These are phyloP conservation scores for Pyrochroa serraticornis DNA, from an alignment of 2,888 invertebrate species.

Conservation along the genomic window DNA sequence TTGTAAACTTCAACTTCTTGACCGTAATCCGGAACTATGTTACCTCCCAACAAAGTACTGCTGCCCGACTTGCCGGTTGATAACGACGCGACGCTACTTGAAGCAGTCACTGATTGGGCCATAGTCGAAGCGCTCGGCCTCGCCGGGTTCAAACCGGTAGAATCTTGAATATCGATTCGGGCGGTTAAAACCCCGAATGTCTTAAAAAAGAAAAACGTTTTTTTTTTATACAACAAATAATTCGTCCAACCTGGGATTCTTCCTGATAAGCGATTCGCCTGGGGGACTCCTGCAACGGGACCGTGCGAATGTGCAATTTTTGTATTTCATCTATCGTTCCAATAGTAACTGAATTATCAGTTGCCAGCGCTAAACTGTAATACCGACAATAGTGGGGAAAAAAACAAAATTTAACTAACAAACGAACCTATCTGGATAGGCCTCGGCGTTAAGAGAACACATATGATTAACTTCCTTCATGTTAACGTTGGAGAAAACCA, in stretches of 20 bases:
- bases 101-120: conserved; percentile 66
- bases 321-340: conserved; percentile 99
- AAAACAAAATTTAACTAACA: not conserved
- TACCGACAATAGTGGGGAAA: conserved; percentile 3
- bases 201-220: conserved; percentile 57
- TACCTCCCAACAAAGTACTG: conserved; percentile 45
- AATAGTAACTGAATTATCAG: conserved; percentile 87
- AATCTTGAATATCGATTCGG: conserved; percentile 86
- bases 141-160: conserved; percentile 69
- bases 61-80: conserved; percentile 59
- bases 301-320: conserved; percentile 94
- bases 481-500: conserved; percentile 98
- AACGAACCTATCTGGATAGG: conserved; percentile 86
- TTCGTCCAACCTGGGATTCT: conserved; percentile 69
- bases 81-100: conserved; percentile 62
- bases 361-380: conserved; percentile 81
- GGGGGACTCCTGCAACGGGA: conserved; percentile 93
- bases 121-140: conserved; percentile 81
- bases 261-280: conserved; percentile 95
- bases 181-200: conserved; percentile 94
- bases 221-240: not conserved
- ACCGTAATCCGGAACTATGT: conserved; percentile 64
- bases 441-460: conserved; percentile 95
- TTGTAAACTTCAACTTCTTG: conserved; percentile 91
- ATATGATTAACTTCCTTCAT: conserved; percentile 95